A percentile compares a stretch with the other conserved stretches of the same genome.
These are phyloP conservation scores for Patella depressa DNA, from an alignment of 2,888 invertebrate genomes.

Conservation along the genomic window DNA sequence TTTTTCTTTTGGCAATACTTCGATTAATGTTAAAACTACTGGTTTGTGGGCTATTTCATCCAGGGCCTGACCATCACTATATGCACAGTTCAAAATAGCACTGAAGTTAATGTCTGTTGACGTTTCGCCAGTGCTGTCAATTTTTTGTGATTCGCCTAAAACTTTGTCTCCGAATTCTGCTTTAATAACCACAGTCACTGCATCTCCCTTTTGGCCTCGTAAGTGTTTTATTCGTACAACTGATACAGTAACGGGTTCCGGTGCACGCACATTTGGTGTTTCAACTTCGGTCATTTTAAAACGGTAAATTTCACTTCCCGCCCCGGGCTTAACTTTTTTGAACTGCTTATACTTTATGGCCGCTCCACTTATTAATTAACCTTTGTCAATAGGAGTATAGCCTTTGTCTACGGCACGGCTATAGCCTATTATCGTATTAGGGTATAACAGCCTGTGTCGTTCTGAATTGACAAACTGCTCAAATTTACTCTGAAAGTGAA, in stretches of 20 bases:
- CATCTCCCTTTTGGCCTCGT: constrained; percentile 59
- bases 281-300: constrained; percentile 57
- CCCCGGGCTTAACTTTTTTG: no score
- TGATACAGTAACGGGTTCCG: constrained; percentile 65
- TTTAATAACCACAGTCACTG: constrained; percentile 60
- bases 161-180: constrained; percentile 69
- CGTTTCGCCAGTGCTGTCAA: constrained; percentile 64
- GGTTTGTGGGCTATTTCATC: constrained; percentile 70
- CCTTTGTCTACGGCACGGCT: no score
- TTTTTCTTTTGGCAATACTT: constrained; percentile 71
- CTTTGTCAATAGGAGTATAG: no score
- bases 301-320: no score
- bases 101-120: constrained; percentile 68
- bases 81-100: constrained; percentile 59
- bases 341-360: no score
- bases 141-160: constrained; percentile 68
- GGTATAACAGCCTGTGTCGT: no score
- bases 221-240: constrained; percentile 42
- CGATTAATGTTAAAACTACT: constrained; percentile 68
- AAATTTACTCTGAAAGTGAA: no score
- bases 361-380: no score
- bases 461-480: no score
- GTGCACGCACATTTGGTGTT: constrained; percentile 48
- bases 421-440: no score
- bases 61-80: constrained; percentile 64